These are phyloP conservation scores for Dysmachus trigonus DNA, from an alignment of 2,888 invertebrate genomes.

Conservation along the genomic window DNA sequence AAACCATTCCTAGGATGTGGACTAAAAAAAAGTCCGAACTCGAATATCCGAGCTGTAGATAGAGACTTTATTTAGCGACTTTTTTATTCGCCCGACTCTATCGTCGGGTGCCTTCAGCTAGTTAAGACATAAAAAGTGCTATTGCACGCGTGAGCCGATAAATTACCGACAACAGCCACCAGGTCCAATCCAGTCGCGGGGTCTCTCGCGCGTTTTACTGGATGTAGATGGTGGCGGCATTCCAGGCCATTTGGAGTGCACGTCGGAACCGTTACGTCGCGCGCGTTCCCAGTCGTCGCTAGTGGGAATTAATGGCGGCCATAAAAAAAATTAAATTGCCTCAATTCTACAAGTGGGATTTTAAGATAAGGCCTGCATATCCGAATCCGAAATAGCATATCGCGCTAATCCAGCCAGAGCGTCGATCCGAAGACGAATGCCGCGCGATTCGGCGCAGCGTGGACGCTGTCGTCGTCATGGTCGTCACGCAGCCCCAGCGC, in stretches of 20 bases:
- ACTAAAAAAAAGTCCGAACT: not conserved
- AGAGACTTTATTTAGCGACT: not conserved
- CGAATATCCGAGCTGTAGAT: not conserved
- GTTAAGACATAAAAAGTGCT: slow-evolving; percentile 9
- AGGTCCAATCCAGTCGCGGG: not conserved
- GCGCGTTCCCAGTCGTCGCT: not conserved
- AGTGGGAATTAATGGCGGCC: slow-evolving; percentile 11
- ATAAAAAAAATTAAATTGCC: slow-evolving; percentile 30
- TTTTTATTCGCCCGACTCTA: not conserved
- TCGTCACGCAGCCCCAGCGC: not conserved
- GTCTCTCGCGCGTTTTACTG: not conserved
- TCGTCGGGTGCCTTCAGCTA: not conserved
- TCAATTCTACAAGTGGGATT: slow-evolving; percentile 21
- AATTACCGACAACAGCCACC: not conserved
- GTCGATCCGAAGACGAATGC: not conserved
- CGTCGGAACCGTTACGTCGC: slow-evolving; percentile 12
- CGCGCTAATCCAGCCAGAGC: not conserved
- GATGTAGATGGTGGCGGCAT: not conserved
- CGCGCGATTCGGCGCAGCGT: too few relatives aligned
- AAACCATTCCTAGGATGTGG: not conserved
- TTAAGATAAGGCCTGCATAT: slow-evolving; percentile 2
- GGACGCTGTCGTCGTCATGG: not conserved
- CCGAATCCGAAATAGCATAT: slow-evolving; percentile 31
- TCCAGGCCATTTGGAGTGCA: not conserved
- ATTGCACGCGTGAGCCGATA: not conserved